Evolutionary conservation across 2,113 vertebrate species (phyloP).

Genomic region (Phyllostomus hastatus): DNA sequence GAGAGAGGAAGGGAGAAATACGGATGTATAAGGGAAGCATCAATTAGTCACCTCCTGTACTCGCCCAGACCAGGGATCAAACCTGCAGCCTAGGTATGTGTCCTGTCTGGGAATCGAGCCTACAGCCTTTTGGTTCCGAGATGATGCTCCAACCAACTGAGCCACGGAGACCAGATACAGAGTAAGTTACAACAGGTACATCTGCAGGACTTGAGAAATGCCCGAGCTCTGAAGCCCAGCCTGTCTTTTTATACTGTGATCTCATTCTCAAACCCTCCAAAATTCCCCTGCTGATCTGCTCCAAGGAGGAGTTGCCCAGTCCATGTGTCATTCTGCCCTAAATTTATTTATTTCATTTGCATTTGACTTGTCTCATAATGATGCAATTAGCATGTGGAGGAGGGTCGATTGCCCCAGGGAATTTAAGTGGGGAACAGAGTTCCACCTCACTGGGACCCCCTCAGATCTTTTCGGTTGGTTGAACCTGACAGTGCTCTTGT

Average conservation of each 20-base stretch:
- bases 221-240: background rate
- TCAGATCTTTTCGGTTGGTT: background rate
- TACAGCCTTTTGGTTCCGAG: too few relatives aligned
- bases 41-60: too few relatives aligned
- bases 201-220: background rate
- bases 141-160: too few relatives aligned
- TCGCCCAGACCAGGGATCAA: too few relatives aligned
- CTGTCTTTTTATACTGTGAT: background rate
- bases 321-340: background rate
- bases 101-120: too few relatives aligned
- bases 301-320: background rate
- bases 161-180: background rate
- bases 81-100: too few relatives aligned
- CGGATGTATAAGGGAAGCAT: too few relatives aligned
- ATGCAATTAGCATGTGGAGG: background rate
- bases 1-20: too few relatives aligned
- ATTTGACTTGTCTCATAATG: background rate
- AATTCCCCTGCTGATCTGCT: background rate
- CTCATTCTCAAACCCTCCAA: background rate
- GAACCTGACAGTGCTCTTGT: background rate
- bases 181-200: background rate
- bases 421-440: background rate
- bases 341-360: conserved; percentile 16
- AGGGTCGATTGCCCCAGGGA: background rate
- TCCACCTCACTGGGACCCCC: background rate